Evolutionary conservation across 1,140 invertebrate genomes (phyloP).

Genomic region (Drosophila melanogaster): Release_6_plus_ISO1_MT NT_037436.4:15980501-15981000

Average conservation of each 20-base stretch:
- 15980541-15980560: conserved; percentile 88
- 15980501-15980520: conserved; percentile 94
- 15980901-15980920: conserved; percentile 80
- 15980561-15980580: conserved; percentile 89
- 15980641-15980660: conserved; percentile 95
- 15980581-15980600: conserved; percentile 94
- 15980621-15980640: conserved; percentile 88
- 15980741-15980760: conserved; percentile 90
- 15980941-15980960: conserved; percentile 72
- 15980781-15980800: conserved; percentile 89
- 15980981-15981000: too few relatives aligned
- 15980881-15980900: conserved; percentile 69
- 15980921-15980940: conserved; percentile 76
- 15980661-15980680: conserved; percentile 91
- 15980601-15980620: conserved; percentile 87
- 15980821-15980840: conserved; percentile 85
- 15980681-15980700: conserved; percentile 89
- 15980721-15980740: conserved; percentile 88
- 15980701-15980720: conserved; percentile 89
- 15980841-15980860: conserved; percentile 65
- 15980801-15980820: conserved; percentile 91
- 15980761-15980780: conserved; percentile 90
- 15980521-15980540: conserved; percentile 92
- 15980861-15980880: conserved; percentile 83
- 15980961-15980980: neutral